A percentile compares a stretch with the other conserved stretches of the same genome.
phyloP scores from a whole-genome alignment of 92 coral and sea anemone species.

The Epizoanthus scotinus region DNA sequence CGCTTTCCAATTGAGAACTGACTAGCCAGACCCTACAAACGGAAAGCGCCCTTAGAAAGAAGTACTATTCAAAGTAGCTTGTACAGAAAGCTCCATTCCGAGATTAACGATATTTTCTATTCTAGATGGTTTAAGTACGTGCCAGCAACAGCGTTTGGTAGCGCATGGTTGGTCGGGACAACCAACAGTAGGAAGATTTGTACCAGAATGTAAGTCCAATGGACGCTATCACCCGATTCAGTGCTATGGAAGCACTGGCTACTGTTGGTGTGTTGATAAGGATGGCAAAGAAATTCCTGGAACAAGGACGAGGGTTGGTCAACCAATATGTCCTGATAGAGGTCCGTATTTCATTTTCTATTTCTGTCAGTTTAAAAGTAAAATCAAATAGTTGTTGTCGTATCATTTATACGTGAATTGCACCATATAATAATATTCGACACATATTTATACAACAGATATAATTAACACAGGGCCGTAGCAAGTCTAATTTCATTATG shows the following conservation, averaged over 20 bases:
- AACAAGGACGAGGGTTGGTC: constrained; percentile 62
- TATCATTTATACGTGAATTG: too few species aligned
- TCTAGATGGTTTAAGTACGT: constrained; percentile 68
- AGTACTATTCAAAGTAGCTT: too few species aligned
- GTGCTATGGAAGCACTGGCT: constrained; percentile 72
- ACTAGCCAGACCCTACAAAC: too few species aligned
- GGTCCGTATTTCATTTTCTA: constrained; percentile 46
- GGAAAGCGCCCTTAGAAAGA: too few species aligned
- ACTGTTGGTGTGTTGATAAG: constrained; percentile 90
- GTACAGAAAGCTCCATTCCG: too few species aligned
- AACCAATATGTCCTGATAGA: constrained; percentile 56
- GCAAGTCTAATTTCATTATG: too few species aligned
- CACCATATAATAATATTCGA: too few species aligned
- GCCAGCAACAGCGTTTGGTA: constrained; percentile 66
- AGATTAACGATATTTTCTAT: background rate
- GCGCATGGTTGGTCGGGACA: constrained; percentile 63
- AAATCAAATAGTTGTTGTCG: too few species aligned
- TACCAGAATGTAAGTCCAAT: constrained; percentile 69
- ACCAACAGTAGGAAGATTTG: constrained; percentile 76
- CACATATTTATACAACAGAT: too few species aligned
- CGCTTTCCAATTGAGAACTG: too few species aligned
- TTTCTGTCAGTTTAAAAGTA: too few species aligned
- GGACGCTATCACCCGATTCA: constrained; percentile 80
- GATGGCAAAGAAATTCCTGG: constrained; percentile 78
- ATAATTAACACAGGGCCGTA: too few species aligned